Conservation (phyloP, 2,888 invertebrate genomes). For the Drosophila hamatofila region DNA sequence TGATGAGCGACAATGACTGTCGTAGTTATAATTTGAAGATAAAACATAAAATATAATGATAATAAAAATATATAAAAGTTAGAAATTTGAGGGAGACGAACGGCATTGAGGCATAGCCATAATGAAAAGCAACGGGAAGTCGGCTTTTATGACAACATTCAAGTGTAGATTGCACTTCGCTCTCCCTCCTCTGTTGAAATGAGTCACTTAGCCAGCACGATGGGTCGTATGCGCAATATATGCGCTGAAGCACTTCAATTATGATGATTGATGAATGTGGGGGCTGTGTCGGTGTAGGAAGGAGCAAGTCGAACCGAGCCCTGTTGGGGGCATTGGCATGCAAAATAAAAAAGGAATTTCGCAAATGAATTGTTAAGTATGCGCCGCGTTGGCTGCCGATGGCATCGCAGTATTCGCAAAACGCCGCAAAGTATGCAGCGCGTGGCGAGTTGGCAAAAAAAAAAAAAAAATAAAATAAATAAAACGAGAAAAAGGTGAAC, state of each 20-base stretch:
- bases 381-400: constrained; percentile 53
- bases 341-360: constrained; percentile 72
- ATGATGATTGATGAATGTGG: constrained; percentile 77
- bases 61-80: background rate
- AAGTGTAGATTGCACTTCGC: constrained; percentile 56
- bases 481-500: constrained; percentile 6
- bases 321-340: constrained; percentile 49
- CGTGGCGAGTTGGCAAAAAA: constrained; percentile 9
- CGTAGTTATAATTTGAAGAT: constrained; percentile 26
- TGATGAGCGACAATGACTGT: constrained; percentile 16
- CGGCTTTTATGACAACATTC: constrained; percentile 66
- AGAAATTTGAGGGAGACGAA: constrained; percentile 4
- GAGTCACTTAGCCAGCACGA: constrained; percentile 52
- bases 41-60: background rate
- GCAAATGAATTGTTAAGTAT: constrained; percentile 74
- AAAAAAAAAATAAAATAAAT: constrained; percentile 21
- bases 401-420: constrained; percentile 47
- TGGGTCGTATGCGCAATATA: constrained; percentile 53
- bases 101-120: constrained; percentile 4
- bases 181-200: constrained; percentile 58
- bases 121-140: constrained; percentile 29
- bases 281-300: constrained; percentile 13
- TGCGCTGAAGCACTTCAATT: constrained; percentile 67
- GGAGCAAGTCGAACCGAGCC: background rate
- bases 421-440: constrained; percentile 57